phyloP scores from a whole-genome alignment of 2,797 vertebrate genomes.

The Rhodeus uyekii region DNA sequence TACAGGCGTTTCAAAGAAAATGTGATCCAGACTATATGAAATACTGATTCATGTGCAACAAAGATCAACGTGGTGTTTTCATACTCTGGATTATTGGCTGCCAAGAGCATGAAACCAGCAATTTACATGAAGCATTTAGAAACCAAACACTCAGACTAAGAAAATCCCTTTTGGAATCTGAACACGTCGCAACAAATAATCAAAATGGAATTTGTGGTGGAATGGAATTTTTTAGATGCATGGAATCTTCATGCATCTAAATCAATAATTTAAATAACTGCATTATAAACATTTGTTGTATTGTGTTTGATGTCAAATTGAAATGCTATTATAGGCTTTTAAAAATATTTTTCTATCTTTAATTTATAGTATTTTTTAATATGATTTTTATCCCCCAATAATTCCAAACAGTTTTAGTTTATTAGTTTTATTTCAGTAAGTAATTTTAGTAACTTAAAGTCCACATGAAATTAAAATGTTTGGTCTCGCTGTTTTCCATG shows the following conservation, averaged over 20 bases:
- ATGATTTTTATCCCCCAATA: background rate
- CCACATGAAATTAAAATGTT: too few species aligned
- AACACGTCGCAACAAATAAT: background rate
- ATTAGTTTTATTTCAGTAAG: background rate
- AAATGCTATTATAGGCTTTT: background rate
- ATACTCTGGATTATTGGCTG: background rate
- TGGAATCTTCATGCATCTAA: background rate
- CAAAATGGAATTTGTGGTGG: background rate
- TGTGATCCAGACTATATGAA: background rate
- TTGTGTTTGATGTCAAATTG: background rate
- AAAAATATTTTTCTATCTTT: background rate
- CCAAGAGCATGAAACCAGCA: background rate
- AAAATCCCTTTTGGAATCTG: background rate
- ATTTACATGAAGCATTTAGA: background rate
- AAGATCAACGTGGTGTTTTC: background rate
- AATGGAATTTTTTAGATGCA: too few species aligned
- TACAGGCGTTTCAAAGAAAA: background rate
- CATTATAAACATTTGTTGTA: background rate
- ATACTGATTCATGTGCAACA: background rate
- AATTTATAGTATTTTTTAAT: background rate
- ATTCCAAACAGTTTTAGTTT: background rate
- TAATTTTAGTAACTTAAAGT: too few species aligned
- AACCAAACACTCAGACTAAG: background rate
- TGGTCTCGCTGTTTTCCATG: too few species aligned
- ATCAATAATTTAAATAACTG: background rate